A percentile compares a stretch with the other conserved stretches of the same genome.
These are phyloP conservation scores for Gymnarchus niloticus DNA, from an alignment of 2,113 vertebrate genomes.

Conservation along the genomic window DNA sequence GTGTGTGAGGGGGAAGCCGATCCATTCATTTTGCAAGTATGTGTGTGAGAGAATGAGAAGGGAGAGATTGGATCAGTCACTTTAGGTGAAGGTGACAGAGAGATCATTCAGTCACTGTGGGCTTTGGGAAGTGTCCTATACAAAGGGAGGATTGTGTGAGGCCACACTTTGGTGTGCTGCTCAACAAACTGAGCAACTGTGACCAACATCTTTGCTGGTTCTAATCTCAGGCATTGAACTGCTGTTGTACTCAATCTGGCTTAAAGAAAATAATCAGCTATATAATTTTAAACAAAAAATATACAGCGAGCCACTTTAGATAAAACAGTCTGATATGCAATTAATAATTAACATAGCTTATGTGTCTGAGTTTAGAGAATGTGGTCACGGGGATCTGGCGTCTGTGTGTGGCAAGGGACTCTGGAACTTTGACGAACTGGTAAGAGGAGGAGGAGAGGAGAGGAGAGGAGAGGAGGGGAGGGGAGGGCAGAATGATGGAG, in stretches of 20 bases:
- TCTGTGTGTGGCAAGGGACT: constrained; percentile 5
- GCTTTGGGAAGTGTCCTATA: constrained; percentile 37
- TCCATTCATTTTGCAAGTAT: neutral
- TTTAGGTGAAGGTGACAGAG: neutral
- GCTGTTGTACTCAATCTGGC: neutral
- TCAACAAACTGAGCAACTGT: neutral
- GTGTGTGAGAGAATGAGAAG: neutral
- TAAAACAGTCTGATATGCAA: neutral
- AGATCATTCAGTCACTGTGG: neutral
- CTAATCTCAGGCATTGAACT: neutral
- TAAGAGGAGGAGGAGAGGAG: constrained; percentile 1
- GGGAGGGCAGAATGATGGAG: constrained; percentile 21
- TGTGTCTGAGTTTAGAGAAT: constrained; percentile 26
- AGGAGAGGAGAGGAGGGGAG: constrained; percentile 6
- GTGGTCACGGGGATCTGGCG: constrained; percentile 27
- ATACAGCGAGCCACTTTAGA: neutral
- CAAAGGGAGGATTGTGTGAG: constrained; percentile 11
- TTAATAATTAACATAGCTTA: constrained; percentile 5
- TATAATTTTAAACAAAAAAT: neutral
- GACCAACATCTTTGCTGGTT: too few relatives aligned
- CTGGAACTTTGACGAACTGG: constrained; percentile 3
- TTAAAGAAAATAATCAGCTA: neutral
- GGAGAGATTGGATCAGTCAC: constrained; percentile 21
- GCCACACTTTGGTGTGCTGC: neutral
- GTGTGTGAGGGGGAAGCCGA: neutral